These are phyloP conservation scores for Suillia variegata DNA, from an alignment of 2,888 invertebrate genomes.

Conservation along the genomic window DNA sequence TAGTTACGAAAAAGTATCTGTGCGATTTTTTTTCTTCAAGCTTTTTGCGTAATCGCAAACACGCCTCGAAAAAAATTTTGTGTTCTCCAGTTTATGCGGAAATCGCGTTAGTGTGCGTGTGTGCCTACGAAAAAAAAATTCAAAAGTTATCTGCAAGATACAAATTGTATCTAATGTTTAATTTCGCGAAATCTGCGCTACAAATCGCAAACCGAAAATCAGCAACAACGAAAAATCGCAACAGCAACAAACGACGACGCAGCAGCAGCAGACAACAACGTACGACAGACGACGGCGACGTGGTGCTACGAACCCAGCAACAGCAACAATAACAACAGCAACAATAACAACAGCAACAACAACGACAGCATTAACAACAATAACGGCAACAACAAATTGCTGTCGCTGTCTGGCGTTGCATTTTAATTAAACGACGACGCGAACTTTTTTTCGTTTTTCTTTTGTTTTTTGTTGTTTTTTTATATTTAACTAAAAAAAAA, in stretches of 20 bases:
- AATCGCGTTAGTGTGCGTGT: too few relatives aligned
- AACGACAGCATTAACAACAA: not conserved
- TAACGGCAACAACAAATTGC: too few relatives aligned
- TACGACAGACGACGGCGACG: not conserved
- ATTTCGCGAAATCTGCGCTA: constrained; percentile 7
- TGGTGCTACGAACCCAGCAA: not conserved
- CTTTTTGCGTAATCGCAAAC: too few relatives aligned
- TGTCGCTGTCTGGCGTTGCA: constrained; percentile 1
- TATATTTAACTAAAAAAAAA: not conserved
- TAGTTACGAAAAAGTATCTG: too few relatives aligned
- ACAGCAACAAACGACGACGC: not conserved
- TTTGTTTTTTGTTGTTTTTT: not conserved
- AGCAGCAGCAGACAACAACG: too few relatives aligned
- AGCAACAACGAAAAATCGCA: not conserved
- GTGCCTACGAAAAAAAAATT: too few relatives aligned
- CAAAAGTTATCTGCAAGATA: constrained; percentile 17
- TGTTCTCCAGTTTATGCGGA: too few relatives aligned
- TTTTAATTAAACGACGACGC: not conserved
- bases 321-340: not conserved
- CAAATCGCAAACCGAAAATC: not conserved
- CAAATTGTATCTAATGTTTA: constrained; percentile 21
- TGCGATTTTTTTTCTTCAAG: too few relatives aligned
- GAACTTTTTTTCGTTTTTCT: not conserved
- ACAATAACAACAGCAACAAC: not conserved
- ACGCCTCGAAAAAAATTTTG: too few relatives aligned